phyloP scores from a whole-genome alignment of 2,113 vertebrate genomes.

The Xenopus borealis region DNA sequence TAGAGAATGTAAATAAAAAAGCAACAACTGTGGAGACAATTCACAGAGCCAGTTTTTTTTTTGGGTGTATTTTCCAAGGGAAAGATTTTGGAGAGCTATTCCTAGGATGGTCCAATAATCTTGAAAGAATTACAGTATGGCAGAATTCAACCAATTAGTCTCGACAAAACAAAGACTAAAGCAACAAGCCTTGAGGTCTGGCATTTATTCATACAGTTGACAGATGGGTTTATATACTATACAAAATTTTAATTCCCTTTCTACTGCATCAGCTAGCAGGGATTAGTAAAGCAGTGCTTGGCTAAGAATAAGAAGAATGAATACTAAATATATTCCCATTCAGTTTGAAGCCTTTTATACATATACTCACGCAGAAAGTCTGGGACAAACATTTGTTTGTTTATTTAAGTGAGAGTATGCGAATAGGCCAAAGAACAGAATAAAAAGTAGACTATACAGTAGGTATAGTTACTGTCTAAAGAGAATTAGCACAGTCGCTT shows the following conservation, averaged over 20 bases:
- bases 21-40: constrained; percentile 14
- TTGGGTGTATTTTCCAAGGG: not conserved
- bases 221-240: constrained; percentile 17
- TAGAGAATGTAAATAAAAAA: constrained; percentile 21
- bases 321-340: too few species aligned
- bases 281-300: too few species aligned
- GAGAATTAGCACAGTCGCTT: too few species aligned
- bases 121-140: not conserved
- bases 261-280: too few species aligned
- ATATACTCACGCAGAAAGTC: too few species aligned
- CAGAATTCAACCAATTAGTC: not conserved
- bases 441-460: too few species aligned
- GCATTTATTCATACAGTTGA: constrained; percentile 12
- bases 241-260: constrained; percentile 4
- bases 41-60: constrained; percentile 6
- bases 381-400: too few species aligned
- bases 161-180: not conserved
- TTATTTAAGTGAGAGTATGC: too few species aligned
- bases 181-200: constrained; percentile 7
- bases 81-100: constrained; percentile 1
- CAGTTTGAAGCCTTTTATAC: too few species aligned
- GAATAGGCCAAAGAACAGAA: too few species aligned
- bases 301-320: too few species aligned
- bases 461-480: too few species aligned
- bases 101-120: not conserved